Conservation (phyloP, 2,888 invertebrate species). For the Prionchulus punctatus region DNA sequence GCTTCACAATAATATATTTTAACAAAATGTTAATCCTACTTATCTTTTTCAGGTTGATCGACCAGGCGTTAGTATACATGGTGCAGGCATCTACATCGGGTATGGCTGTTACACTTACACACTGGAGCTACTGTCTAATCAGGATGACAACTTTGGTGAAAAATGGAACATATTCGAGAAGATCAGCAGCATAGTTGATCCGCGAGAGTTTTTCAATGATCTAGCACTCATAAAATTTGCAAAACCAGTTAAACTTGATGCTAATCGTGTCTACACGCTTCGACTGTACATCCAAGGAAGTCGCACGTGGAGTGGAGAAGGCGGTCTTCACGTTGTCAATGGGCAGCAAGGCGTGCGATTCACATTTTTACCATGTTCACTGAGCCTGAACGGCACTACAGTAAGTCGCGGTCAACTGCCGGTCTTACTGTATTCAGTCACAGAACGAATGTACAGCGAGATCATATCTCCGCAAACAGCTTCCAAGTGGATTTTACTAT, state of each 20-base stretch:
- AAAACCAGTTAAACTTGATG: constrained; percentile 45
- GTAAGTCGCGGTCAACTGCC: constrained; percentile 86
- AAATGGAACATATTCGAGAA: constrained; percentile 14
- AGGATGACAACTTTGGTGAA: constrained; percentile 17
- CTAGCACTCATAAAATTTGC: constrained; percentile 78
- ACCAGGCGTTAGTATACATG: constrained; percentile 69
- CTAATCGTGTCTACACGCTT: constrained; percentile 59
- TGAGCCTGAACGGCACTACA: constrained; percentile 91
- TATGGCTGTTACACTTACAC: constrained; percentile 75
- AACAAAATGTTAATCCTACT: neutral
- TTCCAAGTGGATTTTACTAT: neutral
- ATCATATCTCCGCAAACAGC: neutral
- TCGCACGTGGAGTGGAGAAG: constrained; percentile 88
- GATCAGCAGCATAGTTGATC: constrained; percentile 40
- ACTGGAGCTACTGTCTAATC: constrained; percentile 55
- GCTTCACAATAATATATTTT: neutral
- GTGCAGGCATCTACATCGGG: constrained; percentile 75
- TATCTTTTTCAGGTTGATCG: constrained; percentile 55
- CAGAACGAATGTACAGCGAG: neutral
- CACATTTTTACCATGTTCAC: constrained; percentile 69
- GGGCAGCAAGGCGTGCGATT: constrained; percentile 83
- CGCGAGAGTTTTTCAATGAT: constrained; percentile 62
- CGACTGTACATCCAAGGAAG: constrained; percentile 56
- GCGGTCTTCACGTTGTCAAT: constrained; percentile 66
- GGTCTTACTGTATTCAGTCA: constrained; percentile 57